Base-by-base conservation (phyloP, 1,140 invertebrate genomes). In the Papilio dardanus region DNA sequence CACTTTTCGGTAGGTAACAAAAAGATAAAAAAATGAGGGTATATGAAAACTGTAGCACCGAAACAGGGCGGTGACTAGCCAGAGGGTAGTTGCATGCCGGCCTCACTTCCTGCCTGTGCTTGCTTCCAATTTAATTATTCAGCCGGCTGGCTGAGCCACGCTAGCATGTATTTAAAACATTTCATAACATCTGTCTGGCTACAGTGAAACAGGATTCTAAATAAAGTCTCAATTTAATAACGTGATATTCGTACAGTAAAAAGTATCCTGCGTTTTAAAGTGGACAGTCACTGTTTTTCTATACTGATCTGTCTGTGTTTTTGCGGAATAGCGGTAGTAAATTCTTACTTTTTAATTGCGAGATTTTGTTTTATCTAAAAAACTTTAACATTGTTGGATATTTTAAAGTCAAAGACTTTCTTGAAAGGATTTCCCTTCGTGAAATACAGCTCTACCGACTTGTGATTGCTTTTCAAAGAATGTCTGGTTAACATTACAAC, bases 401-500 rank as follows among this genome's bases (percentile, higher is more conserved):
- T 46, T 46, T n/a, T 14, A n/a, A 16, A 42, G 10, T 12, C 8
- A 24, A 10, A 58, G 19, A 28, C 8, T 2, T 14, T 0, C 10
- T 10, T 58, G n/a, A n/a, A 24, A 58, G 24, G 3, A 28, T 30
- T 28, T 62, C 12, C 21, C 24, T 30, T 30, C 24, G 30, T 62
- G 30, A 30, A 62, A 62, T 4, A 62, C 54, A 28, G 54, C 10
- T 28, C 28, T 24, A 12, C 21, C 21, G 16, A 3, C 12, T 12
- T 28, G 12, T 62, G 54, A 62, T 62, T 24, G 24, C 21, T 62
- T 62, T 62, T 30, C 54, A 62, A 62, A 62, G 54, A 62, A 62
- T 62, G 54, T 62, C 54, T 62, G 54, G 54, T 62, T 62, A 62
- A 28, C 54, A 62, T 62, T 62, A 62, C 1, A 4, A 62, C 54